Percentiles rank a stretch among this genome's conserved stretches.
Conservation (phyloP, 2,888 invertebrate species). For the Uloborus plumipes region DNA sequence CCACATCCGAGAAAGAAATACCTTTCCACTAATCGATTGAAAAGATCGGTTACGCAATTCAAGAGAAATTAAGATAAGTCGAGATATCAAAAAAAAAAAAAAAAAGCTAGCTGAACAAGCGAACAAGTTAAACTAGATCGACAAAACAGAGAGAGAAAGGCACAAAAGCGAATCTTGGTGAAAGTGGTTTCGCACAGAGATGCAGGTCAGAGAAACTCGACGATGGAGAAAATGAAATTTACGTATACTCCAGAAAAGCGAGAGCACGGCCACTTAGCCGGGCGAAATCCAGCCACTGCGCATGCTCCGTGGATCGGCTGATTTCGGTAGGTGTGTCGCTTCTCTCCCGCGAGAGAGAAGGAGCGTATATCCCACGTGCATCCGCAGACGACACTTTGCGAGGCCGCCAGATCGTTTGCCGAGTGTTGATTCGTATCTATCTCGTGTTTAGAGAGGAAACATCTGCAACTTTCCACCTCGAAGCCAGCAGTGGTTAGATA, state of each 20-base stretch:
- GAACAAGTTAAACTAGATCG: no score
- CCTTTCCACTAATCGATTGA: no score
- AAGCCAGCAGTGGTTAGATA: no score
- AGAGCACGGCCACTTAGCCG: slow-evolving; percentile 16
- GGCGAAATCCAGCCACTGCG: slow-evolving; percentile 12
- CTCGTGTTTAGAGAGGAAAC: slow-evolving; percentile 33
- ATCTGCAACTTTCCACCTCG: slow-evolving; percentile 15
- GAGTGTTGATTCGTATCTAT: slow-evolving; percentile 5
- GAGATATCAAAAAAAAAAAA: no score
- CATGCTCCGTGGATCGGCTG: slow-evolving; percentile 51
- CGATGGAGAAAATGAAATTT: not conserved
- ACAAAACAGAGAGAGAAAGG: no score
- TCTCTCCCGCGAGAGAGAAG: slow-evolving; percentile 17
- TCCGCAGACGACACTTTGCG: slow-evolving; percentile 10
- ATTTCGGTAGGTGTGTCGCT: slow-evolving; percentile 59
- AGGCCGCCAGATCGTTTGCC: not conserved
- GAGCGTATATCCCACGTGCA: slow-evolving; percentile 55
- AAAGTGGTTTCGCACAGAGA: slow-evolving; percentile 14
- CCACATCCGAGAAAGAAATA: no score
- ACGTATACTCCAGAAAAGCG: slow-evolving; percentile 6
- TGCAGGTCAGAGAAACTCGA: slow-evolving; percentile 36
- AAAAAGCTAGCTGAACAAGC: no score
- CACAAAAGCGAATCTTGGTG: no score
- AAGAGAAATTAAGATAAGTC: no score
- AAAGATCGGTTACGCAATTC: no score